phyloP scores from a whole-genome alignment of 2,113 vertebrate genomes.

The Hypanus sabinus region DNA sequence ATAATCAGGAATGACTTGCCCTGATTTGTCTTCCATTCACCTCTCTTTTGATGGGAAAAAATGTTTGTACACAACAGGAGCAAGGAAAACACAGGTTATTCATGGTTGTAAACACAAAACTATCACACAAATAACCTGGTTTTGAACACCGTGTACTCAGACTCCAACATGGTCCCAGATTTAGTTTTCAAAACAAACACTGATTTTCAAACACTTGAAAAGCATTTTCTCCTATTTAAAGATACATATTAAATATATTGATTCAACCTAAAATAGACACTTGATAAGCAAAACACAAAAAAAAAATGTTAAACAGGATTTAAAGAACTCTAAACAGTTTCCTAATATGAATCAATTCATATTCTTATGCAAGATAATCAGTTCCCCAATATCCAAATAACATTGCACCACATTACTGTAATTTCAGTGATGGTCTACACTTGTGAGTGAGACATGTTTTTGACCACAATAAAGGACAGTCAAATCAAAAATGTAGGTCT shows the following conservation, averaged over 20 bases:
- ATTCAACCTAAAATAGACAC: not conserved
- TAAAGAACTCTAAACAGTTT: not conserved
- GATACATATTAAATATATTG: not conserved
- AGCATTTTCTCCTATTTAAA: not conserved
- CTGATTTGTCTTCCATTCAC: not conserved
- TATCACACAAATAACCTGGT: not conserved
- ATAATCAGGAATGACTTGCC: not conserved
- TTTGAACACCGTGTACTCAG: not conserved
- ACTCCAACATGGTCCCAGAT: not conserved
- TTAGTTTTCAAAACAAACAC: not conserved
- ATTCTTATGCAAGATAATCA: not conserved
- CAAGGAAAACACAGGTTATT: not conserved
- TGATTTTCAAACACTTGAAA: not conserved
- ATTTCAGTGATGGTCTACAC: not conserved
- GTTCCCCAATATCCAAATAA: not conserved
- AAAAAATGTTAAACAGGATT: not conserved
- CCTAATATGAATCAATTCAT: no score
- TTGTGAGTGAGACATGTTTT: not conserved
- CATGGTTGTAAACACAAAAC: not conserved
- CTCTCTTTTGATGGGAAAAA: not conserved
- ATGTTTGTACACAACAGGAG: not conserved
- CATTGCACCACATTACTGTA: not conserved
- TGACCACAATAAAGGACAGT: not conserved
- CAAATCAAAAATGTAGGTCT: conserved; percentile 38
- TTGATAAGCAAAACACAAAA: not conserved